Percentiles rank a stretch among this genome's conserved stretches.
phyloP scores from a whole-genome alignment of 2,888 invertebrate genomes.

The Drosophila flavopinicola region DNA sequence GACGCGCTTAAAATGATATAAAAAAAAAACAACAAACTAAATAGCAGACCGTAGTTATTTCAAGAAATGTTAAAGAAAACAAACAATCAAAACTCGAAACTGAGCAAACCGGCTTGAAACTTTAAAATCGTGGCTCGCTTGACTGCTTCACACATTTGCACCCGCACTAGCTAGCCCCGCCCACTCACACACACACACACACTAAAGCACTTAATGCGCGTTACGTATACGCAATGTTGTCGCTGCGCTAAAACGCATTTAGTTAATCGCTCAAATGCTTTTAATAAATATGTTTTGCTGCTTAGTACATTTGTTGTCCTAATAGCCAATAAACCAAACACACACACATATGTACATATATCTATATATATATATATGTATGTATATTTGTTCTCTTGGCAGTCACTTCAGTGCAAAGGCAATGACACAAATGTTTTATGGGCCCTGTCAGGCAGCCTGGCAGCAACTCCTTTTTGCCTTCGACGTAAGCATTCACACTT shows the following conservation, averaged over 20 bases:
- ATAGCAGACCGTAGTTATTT: conserved; percentile 42
- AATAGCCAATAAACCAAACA: conserved; percentile 67
- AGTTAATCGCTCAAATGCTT: conserved; percentile 70
- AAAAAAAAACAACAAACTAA: conserved; percentile 19
- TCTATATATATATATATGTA: conserved; percentile 10
- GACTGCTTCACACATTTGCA: conserved; percentile 63
- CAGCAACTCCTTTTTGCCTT: conserved; percentile 39
- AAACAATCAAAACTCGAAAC: conserved; percentile 32
- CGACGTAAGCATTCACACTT: conserved; percentile 24
- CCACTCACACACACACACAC: neutral
- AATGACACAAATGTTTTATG: conserved; percentile 66
- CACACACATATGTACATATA: conserved; percentile 16
- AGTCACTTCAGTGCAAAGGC: conserved; percentile 34
- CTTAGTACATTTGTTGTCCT: conserved; percentile 58
- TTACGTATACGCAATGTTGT: conserved; percentile 65
- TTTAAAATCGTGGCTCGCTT: conserved; percentile 19
- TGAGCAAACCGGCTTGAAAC: conserved; percentile 54
- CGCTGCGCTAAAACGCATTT: conserved; percentile 57
- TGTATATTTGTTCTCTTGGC: conserved; percentile 25
- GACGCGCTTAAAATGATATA: conserved; percentile 42
- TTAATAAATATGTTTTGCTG: conserved; percentile 68
- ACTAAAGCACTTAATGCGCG: conserved; percentile 17
- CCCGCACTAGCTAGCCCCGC: conserved; percentile 41
- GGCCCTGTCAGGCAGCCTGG: conserved; percentile 25
- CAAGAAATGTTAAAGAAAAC: conserved; percentile 34